Evolutionary conservation across 1,140 invertebrate genomes (phyloP).

Genomic region (Helicoverpa zea): DNA sequence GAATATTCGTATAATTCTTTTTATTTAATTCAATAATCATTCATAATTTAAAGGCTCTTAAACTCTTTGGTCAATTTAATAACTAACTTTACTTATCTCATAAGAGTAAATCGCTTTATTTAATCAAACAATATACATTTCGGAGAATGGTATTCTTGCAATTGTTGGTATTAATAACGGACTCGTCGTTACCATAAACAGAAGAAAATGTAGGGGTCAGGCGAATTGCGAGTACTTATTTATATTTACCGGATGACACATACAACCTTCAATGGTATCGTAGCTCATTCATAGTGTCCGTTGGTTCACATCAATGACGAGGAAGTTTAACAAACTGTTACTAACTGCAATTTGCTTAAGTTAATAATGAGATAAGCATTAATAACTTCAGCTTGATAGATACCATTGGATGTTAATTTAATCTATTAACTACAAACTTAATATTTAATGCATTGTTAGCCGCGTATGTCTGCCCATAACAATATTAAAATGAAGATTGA

Average conservation of each 20-base stretch:
- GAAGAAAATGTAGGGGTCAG: constrained; percentile 27
- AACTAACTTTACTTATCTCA: too few relatives aligned
- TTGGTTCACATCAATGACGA: neutral
- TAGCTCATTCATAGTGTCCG: constrained; percentile 20
- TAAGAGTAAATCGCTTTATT: too few relatives aligned
- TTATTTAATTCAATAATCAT: too few relatives aligned
- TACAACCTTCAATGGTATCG: constrained; percentile 21
- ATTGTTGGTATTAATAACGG: too few relatives aligned
- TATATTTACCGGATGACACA: constrained; percentile 22
- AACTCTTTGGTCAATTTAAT: too few relatives aligned
- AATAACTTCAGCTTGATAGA: neutral
- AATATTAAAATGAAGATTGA: neutral
- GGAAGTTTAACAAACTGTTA: neutral
- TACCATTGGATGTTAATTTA: too few relatives aligned
- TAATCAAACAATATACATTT: too few relatives aligned
- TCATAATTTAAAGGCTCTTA: too few relatives aligned
- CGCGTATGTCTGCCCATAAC: neutral
- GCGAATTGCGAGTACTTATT: neutral
- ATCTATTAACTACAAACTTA: too few relatives aligned
- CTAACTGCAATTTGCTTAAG: neutral
- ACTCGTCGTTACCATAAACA: neutral
- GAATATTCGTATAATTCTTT: too few relatives aligned
- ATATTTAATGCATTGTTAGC: neutral
- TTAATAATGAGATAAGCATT: neutral
- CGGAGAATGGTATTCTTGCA: too few relatives aligned